Conservation (phyloP, 2,888 invertebrate species). For the Leucoptera coffeella region DNA sequence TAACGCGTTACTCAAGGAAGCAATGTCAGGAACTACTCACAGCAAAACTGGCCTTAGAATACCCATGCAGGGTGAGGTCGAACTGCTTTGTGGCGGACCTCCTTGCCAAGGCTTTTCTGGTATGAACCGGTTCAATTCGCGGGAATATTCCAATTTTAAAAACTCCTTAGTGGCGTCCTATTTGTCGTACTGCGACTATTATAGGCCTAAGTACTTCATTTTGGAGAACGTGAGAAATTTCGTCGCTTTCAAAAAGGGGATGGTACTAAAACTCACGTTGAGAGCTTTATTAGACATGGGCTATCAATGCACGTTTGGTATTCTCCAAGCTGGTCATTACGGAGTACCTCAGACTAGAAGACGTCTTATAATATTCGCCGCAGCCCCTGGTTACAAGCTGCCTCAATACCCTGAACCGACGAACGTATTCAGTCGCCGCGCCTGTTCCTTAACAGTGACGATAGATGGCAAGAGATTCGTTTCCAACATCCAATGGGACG, state of each 20-base stretch:
- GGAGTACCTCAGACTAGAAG: slow-evolving; percentile 79
- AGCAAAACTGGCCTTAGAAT: slow-evolving; percentile 48
- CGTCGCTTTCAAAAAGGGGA: slow-evolving; percentile 72
- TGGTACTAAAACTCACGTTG: slow-evolving; percentile 75
- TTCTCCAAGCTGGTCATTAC: slow-evolving; percentile 82
- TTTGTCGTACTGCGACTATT: slow-evolving; percentile 80
- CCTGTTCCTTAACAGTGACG: slow-evolving; percentile 49
- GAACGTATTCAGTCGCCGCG: slow-evolving; percentile 67
- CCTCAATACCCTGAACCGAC: slow-evolving; percentile 75
- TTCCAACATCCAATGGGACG: slow-evolving; percentile 55
- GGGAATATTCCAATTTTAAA: slow-evolving; percentile 80
- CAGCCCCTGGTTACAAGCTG: slow-evolving; percentile 69
- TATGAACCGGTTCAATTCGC: slow-evolving; percentile 81
- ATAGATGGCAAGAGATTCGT: slow-evolving; percentile 41
- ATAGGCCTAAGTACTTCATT: slow-evolving; percentile 75
- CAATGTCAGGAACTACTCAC: slow-evolving; percentile 56
- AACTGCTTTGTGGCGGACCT: slow-evolving; percentile 79
- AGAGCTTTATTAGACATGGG: slow-evolving; percentile 75
- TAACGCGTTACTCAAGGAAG: slow-evolving; percentile 62
- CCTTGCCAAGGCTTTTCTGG: slow-evolving; percentile 88
- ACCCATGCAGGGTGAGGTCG: slow-evolving; percentile 74
- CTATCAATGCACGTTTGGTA: slow-evolving; percentile 80
- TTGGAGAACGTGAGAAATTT: slow-evolving; percentile 85
- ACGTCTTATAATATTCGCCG: slow-evolving; percentile 72
- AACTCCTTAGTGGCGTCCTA: slow-evolving; percentile 79